These are phyloP conservation scores for Chlorodrepanis virens DNA, from an alignment of 2,113 vertebrate species.

Conservation along the genomic window DNA sequence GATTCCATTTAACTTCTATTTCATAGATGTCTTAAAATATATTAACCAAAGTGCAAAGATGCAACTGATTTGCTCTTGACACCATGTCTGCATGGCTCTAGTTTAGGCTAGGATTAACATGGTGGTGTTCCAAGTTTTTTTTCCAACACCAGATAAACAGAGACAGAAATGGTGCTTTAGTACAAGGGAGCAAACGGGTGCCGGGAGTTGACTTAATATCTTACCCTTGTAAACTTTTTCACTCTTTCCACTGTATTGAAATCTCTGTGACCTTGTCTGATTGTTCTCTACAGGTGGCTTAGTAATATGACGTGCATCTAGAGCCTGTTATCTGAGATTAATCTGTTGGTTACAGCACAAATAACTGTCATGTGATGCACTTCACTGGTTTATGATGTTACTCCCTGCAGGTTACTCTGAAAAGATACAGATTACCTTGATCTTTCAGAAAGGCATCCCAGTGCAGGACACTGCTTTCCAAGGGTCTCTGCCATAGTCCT, in stretches of 20 bases:
- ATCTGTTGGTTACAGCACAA: conserved; percentile 34
- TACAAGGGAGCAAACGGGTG: background rate
- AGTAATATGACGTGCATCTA: background rate
- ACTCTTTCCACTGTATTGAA: background rate
- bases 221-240: background rate
- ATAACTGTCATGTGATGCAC: background rate
- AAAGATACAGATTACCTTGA: conserved; percentile 45
- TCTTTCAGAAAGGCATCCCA: background rate
- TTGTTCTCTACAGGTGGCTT: background rate
- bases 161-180: background rate
- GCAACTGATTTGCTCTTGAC: background rate
- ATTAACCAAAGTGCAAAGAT: background rate
- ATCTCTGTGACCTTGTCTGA: background rate
- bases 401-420: conserved; percentile 23
- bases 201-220: background rate
- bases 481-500: background rate
- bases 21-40: background rate
- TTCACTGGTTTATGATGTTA: conserved; percentile 15
- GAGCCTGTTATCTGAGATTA: conserved; percentile 33
- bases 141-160: background rate
- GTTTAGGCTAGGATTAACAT: background rate
- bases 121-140: background rate
- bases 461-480: background rate
- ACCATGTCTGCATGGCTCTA: background rate
- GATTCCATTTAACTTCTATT: background rate